Percentiles rank a stretch among this genome's conserved stretches.
Conservation (phyloP, 2,113 vertebrate genomes). For the Picathartes gymnocephalus region DNA sequence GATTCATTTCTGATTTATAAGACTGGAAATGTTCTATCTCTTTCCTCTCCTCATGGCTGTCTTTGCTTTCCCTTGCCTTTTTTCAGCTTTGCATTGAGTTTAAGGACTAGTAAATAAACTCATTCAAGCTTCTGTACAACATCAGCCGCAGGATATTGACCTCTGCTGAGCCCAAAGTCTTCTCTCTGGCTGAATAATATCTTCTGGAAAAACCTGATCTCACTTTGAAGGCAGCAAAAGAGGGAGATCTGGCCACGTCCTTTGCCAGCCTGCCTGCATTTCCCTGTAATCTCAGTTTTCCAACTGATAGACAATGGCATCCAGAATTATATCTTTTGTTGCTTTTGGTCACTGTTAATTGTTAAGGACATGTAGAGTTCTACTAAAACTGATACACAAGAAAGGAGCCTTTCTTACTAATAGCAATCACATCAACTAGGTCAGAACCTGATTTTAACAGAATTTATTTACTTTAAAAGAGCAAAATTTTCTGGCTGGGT, state of each 20-base stretch:
- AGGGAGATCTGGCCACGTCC: neutral
- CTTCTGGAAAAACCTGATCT: neutral
- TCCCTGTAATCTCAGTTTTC: neutral
- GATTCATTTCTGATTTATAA: neutral
- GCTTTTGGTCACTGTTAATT: neutral
- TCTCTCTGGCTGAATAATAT: neutral
- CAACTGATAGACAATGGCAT: neutral
- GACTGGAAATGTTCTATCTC: neutral
- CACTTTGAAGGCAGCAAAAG: neutral
- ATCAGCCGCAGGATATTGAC: neutral
- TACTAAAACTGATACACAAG: neutral
- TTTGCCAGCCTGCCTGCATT: neutral
- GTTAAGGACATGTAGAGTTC: neutral
- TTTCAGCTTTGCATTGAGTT: neutral
- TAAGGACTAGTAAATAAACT: neutral
- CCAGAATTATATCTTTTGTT: neutral
- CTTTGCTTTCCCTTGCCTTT: neutral
- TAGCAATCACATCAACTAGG: neutral
- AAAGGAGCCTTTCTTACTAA: neutral
- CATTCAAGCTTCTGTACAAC: neutral
- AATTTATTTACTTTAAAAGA: neutral
- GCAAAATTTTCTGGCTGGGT: neutral
- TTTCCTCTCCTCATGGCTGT: neutral
- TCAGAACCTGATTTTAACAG: neutral
- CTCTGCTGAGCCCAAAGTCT: neutral